These are phyloP conservation scores for Microcebus lehilahytsara DNA, from an alignment of 2,113 vertebrate species.

Conservation along the genomic window DNA sequence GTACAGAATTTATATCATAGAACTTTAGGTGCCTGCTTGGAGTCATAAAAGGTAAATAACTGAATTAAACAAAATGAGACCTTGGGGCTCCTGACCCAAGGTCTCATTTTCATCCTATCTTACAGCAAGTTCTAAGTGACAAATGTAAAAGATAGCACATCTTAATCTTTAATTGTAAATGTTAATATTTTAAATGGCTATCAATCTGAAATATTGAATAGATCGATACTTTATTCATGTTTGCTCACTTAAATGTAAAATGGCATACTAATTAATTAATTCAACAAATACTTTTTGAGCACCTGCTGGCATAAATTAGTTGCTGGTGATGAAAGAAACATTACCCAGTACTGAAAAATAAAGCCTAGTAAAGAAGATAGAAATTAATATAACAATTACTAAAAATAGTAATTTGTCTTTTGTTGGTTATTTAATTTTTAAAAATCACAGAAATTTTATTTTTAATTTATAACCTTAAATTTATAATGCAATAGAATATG, in stretches of 20 bases:
- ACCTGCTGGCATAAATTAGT: not conserved
- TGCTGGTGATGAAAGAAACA: not conserved
- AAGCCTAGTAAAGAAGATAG: not conserved
- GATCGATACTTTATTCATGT: not conserved
- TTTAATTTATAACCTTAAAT: not conserved
- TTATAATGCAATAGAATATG: not conserved
- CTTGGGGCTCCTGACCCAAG: fast-evolving
- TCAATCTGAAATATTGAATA: not conserved
- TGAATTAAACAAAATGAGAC: not conserved
- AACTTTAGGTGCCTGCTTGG: not conserved
- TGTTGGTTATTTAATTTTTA: not conserved
- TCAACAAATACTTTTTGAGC: not conserved
- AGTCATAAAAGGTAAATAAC: not conserved
- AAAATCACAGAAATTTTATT: not conserved
- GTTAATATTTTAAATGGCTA: not conserved
- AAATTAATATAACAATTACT: not conserved
- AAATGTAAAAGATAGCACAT: not conserved
- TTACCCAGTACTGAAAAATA: not conserved
- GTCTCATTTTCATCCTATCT: not conserved
- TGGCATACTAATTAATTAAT: not conserved
- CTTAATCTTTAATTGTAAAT: not conserved
- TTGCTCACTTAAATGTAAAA: not conserved
- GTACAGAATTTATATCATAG: not conserved
- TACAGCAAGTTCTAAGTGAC: not conserved
- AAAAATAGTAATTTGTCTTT: not conserved